Base-by-base conservation (phyloP, 1,140 invertebrate species). In the Pachypsylla venusta region DNA sequence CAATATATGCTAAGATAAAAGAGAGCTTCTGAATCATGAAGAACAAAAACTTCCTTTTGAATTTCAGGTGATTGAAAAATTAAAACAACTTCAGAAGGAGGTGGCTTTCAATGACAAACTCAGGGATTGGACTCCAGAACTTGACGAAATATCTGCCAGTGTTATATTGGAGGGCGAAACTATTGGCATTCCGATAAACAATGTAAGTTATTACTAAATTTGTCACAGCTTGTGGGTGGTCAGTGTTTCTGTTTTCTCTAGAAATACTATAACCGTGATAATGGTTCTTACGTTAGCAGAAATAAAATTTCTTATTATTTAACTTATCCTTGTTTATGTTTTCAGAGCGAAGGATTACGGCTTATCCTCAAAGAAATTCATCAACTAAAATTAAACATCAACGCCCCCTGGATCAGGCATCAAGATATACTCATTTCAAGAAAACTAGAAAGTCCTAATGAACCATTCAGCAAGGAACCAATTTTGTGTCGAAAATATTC, bases 141-240 rank as follows among this genome's bases (percentile, higher is more conserved):
- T 48, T n/a, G 42, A 48, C 22, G 42, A 48, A 48, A 48, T 48
- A 5, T 48, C n/a, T 48, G 42, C n/a, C n/a, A 48, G 42, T 19
- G 42, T 48, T 48, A 22, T 48, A 22, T 22, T 48, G 16, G 42
- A 48, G 22, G 42, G 42, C 16, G 42, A 48, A 48, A 48, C 42
- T 19, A n/a, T 48, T 3, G 42, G 42, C 42, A 48, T 48, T 19
- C 42, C 42, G n/a, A 48, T 48, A 10, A n/a, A 48, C 7, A 48
- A 48, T 48, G 42, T 48, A 48, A 48, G 42, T 5, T 48, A 10
- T 35, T 10, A 10, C 30, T 35, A n/a, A 35, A 35, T n/a, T 35
- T 35, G n/a, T n/a, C n/a, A n/a, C n/a, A n/a, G n/a, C n/a, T n/a
- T n/a, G n/a, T n/a, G n/a, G n/a, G n/a, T n/a, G n/a, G n/a, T n/a